phyloP scores from a whole-genome alignment of 2,797 vertebrate species.

The Hylomyscus alleni region DNA sequence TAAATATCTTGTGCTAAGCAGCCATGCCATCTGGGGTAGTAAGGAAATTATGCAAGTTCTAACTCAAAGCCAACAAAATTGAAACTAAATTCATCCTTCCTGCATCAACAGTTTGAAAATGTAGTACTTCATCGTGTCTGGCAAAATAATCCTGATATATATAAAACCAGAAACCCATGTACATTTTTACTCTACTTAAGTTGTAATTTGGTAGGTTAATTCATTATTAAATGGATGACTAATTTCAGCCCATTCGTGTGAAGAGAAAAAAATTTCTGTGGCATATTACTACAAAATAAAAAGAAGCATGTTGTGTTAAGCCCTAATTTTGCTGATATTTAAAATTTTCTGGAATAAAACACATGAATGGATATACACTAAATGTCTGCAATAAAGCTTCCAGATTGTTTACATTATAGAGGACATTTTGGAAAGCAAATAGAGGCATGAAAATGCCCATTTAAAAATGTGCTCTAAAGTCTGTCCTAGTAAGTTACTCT shows the following conservation, averaged over 20 bases:
- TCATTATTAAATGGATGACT: constrained; percentile 54
- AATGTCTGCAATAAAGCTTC: constrained; percentile 11
- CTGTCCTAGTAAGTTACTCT: constrained; percentile 22
- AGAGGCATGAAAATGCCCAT: constrained; percentile 41
- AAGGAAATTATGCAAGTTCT: constrained; percentile 72
- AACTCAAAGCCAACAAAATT: constrained; percentile 64
- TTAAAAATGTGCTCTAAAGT: constrained; percentile 38
- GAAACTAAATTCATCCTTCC: constrained; percentile 71
- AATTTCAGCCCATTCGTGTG: neutral
- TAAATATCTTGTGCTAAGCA: constrained; percentile 63
- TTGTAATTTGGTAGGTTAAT: constrained; percentile 60
- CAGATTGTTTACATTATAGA: constrained; percentile 48
- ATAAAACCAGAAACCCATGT: constrained; percentile 44
- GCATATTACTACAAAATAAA: constrained; percentile 41
- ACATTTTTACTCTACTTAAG: constrained; percentile 67
- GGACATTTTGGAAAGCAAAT: constrained; percentile 58
- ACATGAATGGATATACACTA: neutral
- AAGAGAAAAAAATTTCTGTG: neutral
- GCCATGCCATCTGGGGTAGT: constrained; percentile 65
- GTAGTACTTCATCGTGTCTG: constrained; percentile 51
- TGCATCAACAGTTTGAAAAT: constrained; percentile 50
- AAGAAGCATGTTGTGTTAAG: constrained; percentile 15
- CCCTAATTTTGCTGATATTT: neutral
- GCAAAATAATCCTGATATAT: constrained; percentile 67
- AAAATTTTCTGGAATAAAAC: constrained; percentile 47